These are phyloP conservation scores for Dendrolimus houi DNA, from an alignment of 2,888 invertebrate genomes.

Conservation along the genomic window DNA sequence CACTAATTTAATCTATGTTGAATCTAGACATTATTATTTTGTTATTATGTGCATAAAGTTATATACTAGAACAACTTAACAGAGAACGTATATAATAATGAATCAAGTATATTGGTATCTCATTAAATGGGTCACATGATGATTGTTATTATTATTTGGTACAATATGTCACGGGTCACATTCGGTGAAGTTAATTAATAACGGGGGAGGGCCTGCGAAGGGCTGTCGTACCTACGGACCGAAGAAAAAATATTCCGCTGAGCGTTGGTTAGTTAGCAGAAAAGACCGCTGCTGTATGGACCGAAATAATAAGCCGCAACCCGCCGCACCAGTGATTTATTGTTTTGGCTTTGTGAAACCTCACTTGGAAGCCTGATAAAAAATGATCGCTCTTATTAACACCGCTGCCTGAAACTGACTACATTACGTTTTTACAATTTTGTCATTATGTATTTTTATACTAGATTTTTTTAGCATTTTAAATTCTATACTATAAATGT, in stretches of 20 bases:
- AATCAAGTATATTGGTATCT: constrained; percentile 19
- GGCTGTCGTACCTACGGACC: constrained; percentile 26
- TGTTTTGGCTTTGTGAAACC: constrained; percentile 67
- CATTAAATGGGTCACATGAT: constrained; percentile 20
- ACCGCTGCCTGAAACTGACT: constrained; percentile 48
- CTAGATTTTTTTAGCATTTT: too few relatives aligned
- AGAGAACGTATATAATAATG: too few relatives aligned
- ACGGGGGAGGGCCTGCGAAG: constrained; percentile 29
- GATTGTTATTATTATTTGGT: constrained; percentile 37
- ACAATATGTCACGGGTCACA: constrained; percentile 38
- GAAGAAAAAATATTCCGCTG: constrained; percentile 51
- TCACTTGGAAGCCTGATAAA: constrained; percentile 65
- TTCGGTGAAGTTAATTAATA: constrained; percentile 57
- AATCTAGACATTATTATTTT: too few relatives aligned
- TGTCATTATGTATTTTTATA: constrained; percentile 12
- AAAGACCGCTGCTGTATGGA: constrained; percentile 47
- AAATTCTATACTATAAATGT: too few relatives aligned
- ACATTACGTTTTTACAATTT: constrained; percentile 51
- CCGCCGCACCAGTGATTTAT: constrained; percentile 62
- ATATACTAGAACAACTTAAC: too few relatives aligned
- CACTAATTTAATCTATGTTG: too few relatives aligned
- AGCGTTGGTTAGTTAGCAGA: constrained; percentile 57
- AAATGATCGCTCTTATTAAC: constrained; percentile 72
- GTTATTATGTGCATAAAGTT: too few relatives aligned
- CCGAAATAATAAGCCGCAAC: constrained; percentile 66